Base-by-base conservation (phyloP, 1,140 invertebrate species). In the Euwallacea similis region DNA sequence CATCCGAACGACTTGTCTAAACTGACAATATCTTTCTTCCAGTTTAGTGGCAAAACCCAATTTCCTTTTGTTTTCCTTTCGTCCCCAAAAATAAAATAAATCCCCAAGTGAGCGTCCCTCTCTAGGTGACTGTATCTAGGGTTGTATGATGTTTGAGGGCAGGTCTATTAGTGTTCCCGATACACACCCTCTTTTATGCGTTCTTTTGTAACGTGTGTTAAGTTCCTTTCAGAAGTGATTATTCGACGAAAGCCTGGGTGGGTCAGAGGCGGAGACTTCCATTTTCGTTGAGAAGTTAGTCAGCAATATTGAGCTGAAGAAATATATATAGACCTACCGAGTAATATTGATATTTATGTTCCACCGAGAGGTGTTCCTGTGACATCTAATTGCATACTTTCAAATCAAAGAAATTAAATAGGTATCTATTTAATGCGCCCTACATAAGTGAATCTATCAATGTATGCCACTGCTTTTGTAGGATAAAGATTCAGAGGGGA, bases 11-110 rank as follows among this genome's bases (percentile, higher is more conserved):
- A 33, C 21, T 33, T 33, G 4, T 33, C 21, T 33, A 1, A 4
- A 33, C 21, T 33, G 21, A 33, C 21, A 33, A 33, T 33, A 33
- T 33, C 21, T 33, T 33, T 33, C 21, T 43, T 42, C 13, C 58
- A 33, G 41, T 64, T 44, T 33, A 43, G 33, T 44, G 43, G 13
- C 50, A 15, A 66, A 66, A 66, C 64, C 64, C 53, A 66, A 66
- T 66, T 66, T 66, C 64, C 16, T 42, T 66, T 66, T 55, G 64
- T 66, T 66, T 66, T 66, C 50, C 41, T 41, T 60, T 50, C 46
- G 46, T 10, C 46, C 9, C 46, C 21, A 33, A 56, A 56, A n/a
- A 60, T 21, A 41, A 60, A 60, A 60, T n/a, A 60, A 60, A 60
- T 60, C 58, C 58, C 58, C 13, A 59, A 60, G 8, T 42, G 33